Evolutionary conservation across 1,140 invertebrate species (phyloP).

Genomic region (Helicoverpa armigera): DNA sequence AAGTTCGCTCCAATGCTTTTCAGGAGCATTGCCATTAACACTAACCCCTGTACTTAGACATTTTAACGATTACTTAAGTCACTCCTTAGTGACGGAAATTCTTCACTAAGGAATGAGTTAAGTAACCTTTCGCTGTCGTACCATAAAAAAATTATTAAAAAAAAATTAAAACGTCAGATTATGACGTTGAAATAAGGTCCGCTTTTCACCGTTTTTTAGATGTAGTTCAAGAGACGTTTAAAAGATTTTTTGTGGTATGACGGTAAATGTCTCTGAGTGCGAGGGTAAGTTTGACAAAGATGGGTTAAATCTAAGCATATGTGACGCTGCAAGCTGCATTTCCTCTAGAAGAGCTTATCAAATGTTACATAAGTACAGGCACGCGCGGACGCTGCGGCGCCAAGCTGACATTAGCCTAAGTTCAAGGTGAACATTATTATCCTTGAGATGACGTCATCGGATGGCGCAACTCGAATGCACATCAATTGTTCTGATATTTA

Average conservation of each 20-base stretch:
- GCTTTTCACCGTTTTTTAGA: neutral
- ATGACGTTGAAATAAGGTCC: no score
- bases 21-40: neutral
- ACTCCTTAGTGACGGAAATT: no score
- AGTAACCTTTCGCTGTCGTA: no score
- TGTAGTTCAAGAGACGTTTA: neutral
- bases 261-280: neutral
- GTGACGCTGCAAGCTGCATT: conserved; percentile 47
- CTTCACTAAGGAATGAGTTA: no score
- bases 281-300: neutral
- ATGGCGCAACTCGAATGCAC: conserved; percentile 65
- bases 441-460: conserved; percentile 69
- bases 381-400: conserved; percentile 64
- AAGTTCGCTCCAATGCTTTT: neutral
- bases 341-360: conserved; percentile 57
- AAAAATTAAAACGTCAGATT: no score
- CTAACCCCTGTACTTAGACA: no score
- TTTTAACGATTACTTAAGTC: no score
- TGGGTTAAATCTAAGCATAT: no score
- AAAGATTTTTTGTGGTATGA: neutral
- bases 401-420: conserved; percentile 71
- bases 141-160: no score
- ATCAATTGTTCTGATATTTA: conserved; percentile 46
- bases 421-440: conserved; percentile 75
- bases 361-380: conserved; percentile 63